phyloP scores from a whole-genome alignment of 2,113 vertebrate species.

The Benitochromis conjunctus region DNA sequence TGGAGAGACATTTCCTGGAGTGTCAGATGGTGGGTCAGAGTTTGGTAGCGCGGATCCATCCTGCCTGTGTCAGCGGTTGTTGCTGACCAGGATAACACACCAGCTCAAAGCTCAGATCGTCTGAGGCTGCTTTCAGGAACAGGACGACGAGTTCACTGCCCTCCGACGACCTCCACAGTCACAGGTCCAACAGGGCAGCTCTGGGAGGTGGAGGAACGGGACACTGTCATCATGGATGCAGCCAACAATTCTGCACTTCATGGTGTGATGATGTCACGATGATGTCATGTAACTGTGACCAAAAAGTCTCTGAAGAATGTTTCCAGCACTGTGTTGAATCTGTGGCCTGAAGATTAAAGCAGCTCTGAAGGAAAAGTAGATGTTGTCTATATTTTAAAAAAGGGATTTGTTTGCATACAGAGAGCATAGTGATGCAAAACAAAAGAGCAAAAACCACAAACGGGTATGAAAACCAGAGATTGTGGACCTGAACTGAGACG shows the following conservation, averaged over 20 bases:
- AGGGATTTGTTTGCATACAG: background rate
- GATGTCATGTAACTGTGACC: background rate
- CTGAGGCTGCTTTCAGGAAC: background rate
- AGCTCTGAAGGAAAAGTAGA: background rate
- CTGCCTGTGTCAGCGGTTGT: background rate
- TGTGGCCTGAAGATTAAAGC: background rate
- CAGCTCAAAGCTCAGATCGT: background rate
- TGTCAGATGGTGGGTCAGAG: background rate
- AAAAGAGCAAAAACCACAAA: background rate
- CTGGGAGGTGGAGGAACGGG: background rate
- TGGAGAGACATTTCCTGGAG: background rate
- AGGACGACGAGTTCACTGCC: background rate
- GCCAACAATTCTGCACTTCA: background rate
- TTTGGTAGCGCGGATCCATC: background rate
- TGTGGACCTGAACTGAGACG: background rate
- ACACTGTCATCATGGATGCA: background rate
- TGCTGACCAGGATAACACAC: too few relatives aligned
- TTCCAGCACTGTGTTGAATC: background rate
- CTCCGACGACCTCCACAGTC: background rate
- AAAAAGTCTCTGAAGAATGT: background rate
- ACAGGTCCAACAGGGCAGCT: background rate
- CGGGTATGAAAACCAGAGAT: background rate
- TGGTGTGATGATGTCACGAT: background rate
- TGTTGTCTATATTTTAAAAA: too few relatives aligned
- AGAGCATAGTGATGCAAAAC: background rate